Base-by-base conservation (phyloP, 2,113 vertebrate genomes). In the Hystrix cristata region DNA sequence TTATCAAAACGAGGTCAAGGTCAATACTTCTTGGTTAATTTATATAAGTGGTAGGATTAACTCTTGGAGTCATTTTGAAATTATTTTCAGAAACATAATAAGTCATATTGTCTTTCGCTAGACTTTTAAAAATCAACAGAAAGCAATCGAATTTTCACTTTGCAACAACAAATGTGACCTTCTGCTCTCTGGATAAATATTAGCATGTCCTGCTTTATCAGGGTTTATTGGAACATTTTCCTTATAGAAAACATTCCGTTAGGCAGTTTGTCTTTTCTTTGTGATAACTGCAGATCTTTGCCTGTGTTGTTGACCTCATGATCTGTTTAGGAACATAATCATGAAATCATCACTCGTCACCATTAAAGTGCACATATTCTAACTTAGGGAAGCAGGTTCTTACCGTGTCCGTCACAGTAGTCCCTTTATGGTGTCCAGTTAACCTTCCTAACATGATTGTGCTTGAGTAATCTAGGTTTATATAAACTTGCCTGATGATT, bases 101-200 rank as follows among this genome's bases (percentile, higher is more conserved):
- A 78, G 51, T 96, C 72, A 85, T 67, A 96, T 87, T 97, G 82
- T 94, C 89, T 95, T 96, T 94, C 89, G 38, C 91, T 59, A 76
- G 83, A 95, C 91, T 89, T 94, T 95, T 86, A 81, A 96, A 97
- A 94, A 43, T 95, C 79, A 90, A 74, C 87, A 96, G 83, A 93
- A 97, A 93, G 94, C 95, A 93, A 90, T 97, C 4, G 62, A 87
- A 76, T 97, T 96, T 96, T 91, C 86, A 87, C 91, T 84, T 72
- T 90, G 88, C 93, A 55, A 65, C 85, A 93, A 90, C 95, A 96
- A 96, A 95, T 95, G 83, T 96, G 94, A 97, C 98, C 97, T 97
- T 97, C 97, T 95, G 91, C 89, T 89, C 97, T 95, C 86, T 97
- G 72, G 93, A 96, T 96, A 97, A 98, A 98, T 93, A 98, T 97